These are phyloP conservation scores for Hemibagrus guttatus DNA, from an alignment of 2,797 vertebrate species.

Conservation along the genomic window DNA sequence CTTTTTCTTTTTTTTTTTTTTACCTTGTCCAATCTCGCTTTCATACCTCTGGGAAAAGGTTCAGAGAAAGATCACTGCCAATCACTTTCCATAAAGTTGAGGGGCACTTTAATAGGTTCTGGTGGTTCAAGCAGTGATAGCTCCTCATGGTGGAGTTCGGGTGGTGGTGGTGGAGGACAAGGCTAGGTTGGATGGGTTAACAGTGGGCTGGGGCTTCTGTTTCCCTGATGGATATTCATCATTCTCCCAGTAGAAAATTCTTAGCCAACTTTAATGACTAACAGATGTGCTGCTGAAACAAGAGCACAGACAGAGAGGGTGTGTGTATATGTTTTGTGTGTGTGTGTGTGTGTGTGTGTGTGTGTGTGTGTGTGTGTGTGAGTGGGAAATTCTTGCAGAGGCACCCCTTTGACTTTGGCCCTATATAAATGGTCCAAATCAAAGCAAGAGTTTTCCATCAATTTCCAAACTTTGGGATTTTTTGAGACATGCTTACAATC, in stretches of 20 bases:
- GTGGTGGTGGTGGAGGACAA: background rate
- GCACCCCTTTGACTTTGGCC: background rate
- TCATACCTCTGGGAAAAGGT: background rate
- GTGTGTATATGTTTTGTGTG: slow-evolving; percentile 32
- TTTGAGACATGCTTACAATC: background rate
- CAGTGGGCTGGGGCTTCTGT: slow-evolving; percentile 34
- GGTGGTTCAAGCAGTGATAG: background rate
- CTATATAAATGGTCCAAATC: background rate
- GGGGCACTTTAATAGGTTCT: background rate
- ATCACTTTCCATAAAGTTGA: slow-evolving; percentile 7
- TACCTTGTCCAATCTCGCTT: background rate
- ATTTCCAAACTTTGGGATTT: background rate
- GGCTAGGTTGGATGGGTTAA: slow-evolving; percentile 14
- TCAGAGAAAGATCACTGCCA: background rate
- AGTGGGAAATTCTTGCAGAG: slow-evolving; percentile 10
- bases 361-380: slow-evolving; percentile 30
- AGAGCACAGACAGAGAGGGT: background rate
- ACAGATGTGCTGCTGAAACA: slow-evolving; percentile 66
- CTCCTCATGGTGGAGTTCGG: slow-evolving; percentile 8
- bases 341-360: slow-evolving; percentile 18
- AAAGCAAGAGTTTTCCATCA: background rate
- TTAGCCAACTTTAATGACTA: slow-evolving; percentile 56
- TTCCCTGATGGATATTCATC: slow-evolving; percentile 49
- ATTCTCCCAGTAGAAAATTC: slow-evolving; percentile 46
- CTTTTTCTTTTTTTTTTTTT: no score